A percentile compares a stretch with the other conserved stretches of the same genome.
These are phyloP conservation scores for Leptinotarsa peninsularis DNA, from an alignment of 2,888 invertebrate species.

Conservation along the genomic window DNA sequence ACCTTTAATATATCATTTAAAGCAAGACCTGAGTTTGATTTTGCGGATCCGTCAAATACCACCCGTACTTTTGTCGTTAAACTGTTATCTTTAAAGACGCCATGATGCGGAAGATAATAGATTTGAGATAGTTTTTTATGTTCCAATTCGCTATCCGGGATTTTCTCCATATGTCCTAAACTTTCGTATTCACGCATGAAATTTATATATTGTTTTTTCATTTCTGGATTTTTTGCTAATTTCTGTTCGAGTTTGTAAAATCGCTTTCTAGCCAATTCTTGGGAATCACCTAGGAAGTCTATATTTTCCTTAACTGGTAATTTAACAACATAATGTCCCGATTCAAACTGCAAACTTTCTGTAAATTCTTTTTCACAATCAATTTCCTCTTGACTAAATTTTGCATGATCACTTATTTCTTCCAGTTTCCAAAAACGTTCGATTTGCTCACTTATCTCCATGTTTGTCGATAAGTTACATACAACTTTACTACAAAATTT, in stretches of 20 bases:
- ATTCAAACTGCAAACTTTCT: not conserved
- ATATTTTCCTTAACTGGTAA: constrained; percentile 3
- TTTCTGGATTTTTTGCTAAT: not conserved
- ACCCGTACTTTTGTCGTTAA: constrained; percentile 51
- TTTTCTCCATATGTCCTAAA: not conserved
- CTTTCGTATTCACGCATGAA: not conserved
- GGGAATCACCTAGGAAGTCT: not conserved
- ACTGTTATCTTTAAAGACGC: constrained; percentile 45
- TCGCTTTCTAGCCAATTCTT: constrained; percentile 1
- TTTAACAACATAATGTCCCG: not conserved
- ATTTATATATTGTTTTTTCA: constrained; percentile 3
- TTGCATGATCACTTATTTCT: not conserved
- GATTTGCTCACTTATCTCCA: not conserved
- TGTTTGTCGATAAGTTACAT: not conserved
- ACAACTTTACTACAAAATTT: not conserved
- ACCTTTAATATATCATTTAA: constrained; percentile 45
- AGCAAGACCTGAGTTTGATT: constrained; percentile 39
- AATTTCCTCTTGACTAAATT: constrained; percentile 10
- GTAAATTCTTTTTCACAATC: not conserved
- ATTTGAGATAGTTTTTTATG: not conserved
- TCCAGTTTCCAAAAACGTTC: not conserved
- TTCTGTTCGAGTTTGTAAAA: constrained; percentile 1
- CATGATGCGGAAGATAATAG: constrained; percentile 51
- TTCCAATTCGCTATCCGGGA: not conserved
- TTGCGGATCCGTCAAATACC: constrained; percentile 50